Base-by-base conservation (phyloP, 2,888 invertebrate genomes). In the Melipona beecheii region DNA sequence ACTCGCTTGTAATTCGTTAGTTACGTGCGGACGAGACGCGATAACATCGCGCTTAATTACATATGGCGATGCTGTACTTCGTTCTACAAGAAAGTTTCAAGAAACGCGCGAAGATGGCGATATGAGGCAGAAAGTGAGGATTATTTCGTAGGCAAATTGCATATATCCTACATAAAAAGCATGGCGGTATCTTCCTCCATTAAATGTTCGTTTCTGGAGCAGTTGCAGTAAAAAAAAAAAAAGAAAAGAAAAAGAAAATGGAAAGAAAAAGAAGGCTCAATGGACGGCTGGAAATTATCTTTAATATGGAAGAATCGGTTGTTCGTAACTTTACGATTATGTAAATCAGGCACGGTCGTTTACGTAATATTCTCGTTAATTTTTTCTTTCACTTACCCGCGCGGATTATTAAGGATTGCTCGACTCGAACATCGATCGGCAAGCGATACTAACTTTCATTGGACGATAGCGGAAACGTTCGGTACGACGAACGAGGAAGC, bases 261-360 rank as follows among this genome's bases (percentile, higher is more conserved):
- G 17, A 5, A 60, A 15, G 21, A 27, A 6, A 27, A 17, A 27
- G n/a, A 68, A 79, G 66, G n/a, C 11, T 43, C 43, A 21, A 49
- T 50, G 21, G 68, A 80, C n/a, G 17, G 36, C n/a, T 15, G 54
- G 17, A n/a, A 43, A 43, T 60, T 72, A 49, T 15, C 43, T 27
- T 49, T 69, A 50, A 81, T 31, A 3, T 43, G 81, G 73, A 81
- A 73, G 54, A 62, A 36, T 62, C 19, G n/a, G 36, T 43, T 43
- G 60, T n/a, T 62, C 74, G 50, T 81, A 82, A 81, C 64, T 52
- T 24, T 6, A 43, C 21, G 31, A 52, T 82, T 81, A 82, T 70
- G 56, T 64, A 82, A 75, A 82, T 43, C 21, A 21, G n/a, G 36
- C 24, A 13, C 50, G 1, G 24, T 13, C 60, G 31, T 80, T 66